Percentiles rank a stretch among this genome's conserved stretches.
Evolutionary conservation across 2,888 invertebrate species (phyloP).

Genomic region (Aricia artaxerxes): DNA sequence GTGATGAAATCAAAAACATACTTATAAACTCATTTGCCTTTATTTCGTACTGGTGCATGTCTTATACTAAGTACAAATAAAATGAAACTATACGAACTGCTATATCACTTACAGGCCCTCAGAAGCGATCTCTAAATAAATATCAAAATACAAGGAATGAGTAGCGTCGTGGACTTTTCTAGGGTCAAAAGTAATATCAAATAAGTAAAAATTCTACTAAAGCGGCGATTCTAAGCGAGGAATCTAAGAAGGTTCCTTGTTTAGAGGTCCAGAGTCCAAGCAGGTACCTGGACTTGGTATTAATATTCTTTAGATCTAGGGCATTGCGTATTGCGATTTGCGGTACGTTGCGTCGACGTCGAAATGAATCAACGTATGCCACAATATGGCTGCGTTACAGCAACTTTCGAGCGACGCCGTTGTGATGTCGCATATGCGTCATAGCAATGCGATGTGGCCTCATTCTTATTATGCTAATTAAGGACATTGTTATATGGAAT

Average conservation of each 20-base stretch:
- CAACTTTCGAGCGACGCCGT: too few relatives aligned
- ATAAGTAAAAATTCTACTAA: too few relatives aligned
- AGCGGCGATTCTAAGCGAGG: too few relatives aligned
- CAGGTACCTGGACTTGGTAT: not conserved
- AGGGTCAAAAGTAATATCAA: conserved; percentile 25
- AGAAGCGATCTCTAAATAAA: conserved; percentile 30
- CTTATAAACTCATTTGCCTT: conserved; percentile 78
- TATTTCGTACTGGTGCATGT: conserved; percentile 80
- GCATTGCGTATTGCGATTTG: too few relatives aligned
- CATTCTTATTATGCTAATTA: too few relatives aligned
- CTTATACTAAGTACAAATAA: conserved; percentile 74
- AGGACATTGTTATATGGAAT: too few relatives aligned
- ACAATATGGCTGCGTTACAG: too few relatives aligned
- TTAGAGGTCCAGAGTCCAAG: not conserved
- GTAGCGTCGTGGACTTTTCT: conserved; percentile 29
- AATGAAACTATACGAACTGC: conserved; percentile 53
- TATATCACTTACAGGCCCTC: conserved; percentile 64
- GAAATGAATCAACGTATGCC: too few relatives aligned
- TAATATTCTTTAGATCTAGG: too few relatives aligned
- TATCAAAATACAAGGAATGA: conserved; percentile 17
- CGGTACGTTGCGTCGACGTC: too few relatives aligned
- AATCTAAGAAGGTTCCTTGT: not conserved
- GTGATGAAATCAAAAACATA: conserved; percentile 35
- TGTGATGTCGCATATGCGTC: too few relatives aligned
- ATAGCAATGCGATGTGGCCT: too few relatives aligned